These are phyloP conservation scores for Bombus polaris DNA, from an alignment of 1,140 invertebrate species.

Conservation along the genomic window DNA sequence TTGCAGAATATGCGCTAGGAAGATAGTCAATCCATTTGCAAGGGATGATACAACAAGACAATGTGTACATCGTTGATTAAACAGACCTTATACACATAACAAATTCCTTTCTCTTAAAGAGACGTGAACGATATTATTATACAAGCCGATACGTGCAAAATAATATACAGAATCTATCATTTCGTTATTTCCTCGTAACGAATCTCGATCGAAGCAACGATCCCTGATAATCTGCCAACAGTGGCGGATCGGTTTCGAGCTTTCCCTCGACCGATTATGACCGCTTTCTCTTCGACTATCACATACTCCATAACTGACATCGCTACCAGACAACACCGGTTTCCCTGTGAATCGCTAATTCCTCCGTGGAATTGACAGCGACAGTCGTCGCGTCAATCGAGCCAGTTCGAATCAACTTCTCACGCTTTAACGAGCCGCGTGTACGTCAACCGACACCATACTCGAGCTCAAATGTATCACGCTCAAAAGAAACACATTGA, in stretches of 20 bases:
- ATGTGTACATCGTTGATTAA: too few species aligned
- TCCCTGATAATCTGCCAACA: neutral
- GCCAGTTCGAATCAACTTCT: slow-evolving; percentile 12
- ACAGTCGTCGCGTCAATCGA: neutral
- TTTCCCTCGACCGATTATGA: slow-evolving; percentile 17
- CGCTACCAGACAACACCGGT: neutral
- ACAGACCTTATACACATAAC: too few species aligned
- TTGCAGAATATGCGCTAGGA: too few species aligned
- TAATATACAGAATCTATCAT: too few species aligned
- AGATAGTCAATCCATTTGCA: too few species aligned
- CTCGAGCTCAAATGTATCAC: neutral
- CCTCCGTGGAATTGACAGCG: neutral
- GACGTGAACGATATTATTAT: too few species aligned
- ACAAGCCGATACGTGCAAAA: too few species aligned
- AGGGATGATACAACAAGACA: too few species aligned
- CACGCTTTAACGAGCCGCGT: neutral
- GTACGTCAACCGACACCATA: neutral
- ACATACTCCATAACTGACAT: neutral
- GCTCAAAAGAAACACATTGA: neutral
- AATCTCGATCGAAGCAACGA: too few species aligned
- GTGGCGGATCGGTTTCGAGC: slow-evolving; percentile 35
- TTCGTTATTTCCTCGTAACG: too few species aligned
- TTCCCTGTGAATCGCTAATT: neutral
- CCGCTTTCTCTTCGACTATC: neutral
- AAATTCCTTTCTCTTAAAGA: neutral